phyloP scores from a whole-genome alignment of 2,113 vertebrate species.

The Peucedramus taeniatus region DNA sequence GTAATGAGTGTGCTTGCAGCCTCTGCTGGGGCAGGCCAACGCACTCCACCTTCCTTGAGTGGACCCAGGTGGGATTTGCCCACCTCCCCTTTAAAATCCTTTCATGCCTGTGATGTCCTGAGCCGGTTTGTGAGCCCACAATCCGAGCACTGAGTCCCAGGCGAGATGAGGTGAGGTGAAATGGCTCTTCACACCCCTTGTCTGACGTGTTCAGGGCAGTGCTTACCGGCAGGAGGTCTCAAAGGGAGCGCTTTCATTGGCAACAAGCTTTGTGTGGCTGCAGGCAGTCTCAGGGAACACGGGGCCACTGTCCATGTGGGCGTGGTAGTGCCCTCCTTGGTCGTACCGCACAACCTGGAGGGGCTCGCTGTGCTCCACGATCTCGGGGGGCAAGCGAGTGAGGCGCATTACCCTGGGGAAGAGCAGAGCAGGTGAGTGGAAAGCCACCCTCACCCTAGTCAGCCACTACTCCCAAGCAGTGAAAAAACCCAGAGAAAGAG shows the following conservation, averaged over 20 bases:
- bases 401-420: constrained; percentile 84
- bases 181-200: background rate
- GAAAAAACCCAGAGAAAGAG: background rate
- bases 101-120: background rate
- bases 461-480: background rate
- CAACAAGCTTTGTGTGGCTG: constrained; percentile 87
- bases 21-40: background rate
- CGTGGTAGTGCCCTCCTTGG: constrained; percentile 89
- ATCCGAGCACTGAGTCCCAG: rapidly evolving
- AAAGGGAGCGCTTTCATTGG: constrained; percentile 82
- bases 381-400: constrained; percentile 83
- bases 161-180: rapidly evolving
- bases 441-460: background rate
- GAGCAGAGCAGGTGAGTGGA: background rate
- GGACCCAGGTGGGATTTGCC: background rate
- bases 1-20: rapidly evolving
- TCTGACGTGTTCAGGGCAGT: rapidly evolving
- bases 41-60: rapidly evolving
- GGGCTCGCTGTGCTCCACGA: constrained; percentile 92
- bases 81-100: background rate
- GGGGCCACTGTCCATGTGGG: constrained; percentile 91
- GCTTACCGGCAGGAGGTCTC: constrained; percentile 92
- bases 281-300: constrained; percentile 86
- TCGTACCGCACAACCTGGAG: constrained; percentile 91
- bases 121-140: background rate